Evolutionary conservation across 2,797 vertebrate species (phyloP).

Genomic region (Falco concolor): DNA sequence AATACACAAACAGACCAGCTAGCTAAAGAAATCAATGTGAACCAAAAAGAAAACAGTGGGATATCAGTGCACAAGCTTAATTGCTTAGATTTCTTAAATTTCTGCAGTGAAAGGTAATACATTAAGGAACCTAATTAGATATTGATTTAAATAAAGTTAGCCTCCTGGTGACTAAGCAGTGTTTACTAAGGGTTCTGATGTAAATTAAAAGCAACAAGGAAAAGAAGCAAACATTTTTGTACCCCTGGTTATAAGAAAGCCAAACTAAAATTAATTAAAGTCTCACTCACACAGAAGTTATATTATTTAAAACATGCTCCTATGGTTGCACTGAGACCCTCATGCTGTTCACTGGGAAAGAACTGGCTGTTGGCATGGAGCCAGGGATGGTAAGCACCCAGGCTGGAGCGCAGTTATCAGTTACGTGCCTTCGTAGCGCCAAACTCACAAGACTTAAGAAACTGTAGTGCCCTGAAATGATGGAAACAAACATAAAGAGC

Average conservation of each 20-base stretch:
- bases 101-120: conserved; percentile 41
- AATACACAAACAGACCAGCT: background rate
- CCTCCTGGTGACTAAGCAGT: conserved; percentile 16
- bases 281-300: background rate
- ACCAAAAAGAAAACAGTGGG: conserved; percentile 1
- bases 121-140: conserved; percentile 58
- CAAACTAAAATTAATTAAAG: background rate
- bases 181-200: conserved; percentile 24
- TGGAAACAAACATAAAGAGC: background rate
- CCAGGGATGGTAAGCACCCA: background rate
- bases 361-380: background rate
- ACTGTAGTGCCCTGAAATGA: background rate
- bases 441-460: background rate
- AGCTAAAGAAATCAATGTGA: conserved; percentile 22
- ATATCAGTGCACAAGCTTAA: conserved; percentile 1
- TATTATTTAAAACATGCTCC: background rate
- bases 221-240: background rate
- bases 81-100: conserved; percentile 56
- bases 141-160: conserved; percentile 63
- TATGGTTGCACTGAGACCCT: background rate
- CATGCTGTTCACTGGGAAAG: background rate
- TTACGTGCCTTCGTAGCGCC: accelerated
- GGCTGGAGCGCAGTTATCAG: background rate
- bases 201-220: conserved; percentile 9
- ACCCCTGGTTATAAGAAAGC: background rate